Percentiles rank a stretch among this genome's conserved stretches.
These are phyloP conservation scores for Papilio polyxenes DNA, from an alignment of 1,140 invertebrate species.

Conservation along the genomic window DNA sequence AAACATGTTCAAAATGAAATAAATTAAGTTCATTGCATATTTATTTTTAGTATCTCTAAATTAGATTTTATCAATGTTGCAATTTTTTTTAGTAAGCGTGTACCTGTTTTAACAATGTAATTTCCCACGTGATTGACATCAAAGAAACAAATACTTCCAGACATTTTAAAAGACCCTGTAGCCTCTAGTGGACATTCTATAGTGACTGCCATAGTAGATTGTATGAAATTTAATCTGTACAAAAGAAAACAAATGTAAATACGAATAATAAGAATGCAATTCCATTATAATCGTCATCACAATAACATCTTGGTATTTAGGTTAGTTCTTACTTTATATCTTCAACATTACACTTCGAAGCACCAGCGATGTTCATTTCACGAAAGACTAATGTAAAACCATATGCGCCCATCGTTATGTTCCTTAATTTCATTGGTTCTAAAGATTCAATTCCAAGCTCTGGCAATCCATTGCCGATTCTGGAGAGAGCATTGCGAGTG, in stretches of 20 bases:
- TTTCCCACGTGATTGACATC: conserved; percentile 33
- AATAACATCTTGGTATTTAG: no score
- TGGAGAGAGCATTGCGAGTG: neutral
- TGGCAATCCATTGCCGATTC: conserved; percentile 13
- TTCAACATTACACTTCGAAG: neutral
- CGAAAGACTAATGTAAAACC: conserved; percentile 4
- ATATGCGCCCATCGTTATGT: conserved; percentile 1
- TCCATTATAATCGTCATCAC: no score
- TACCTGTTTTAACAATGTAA: conserved; percentile 29
- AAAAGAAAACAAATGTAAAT: neutral
- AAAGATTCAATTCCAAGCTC: conserved; percentile 2
- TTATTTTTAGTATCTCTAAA: neutral
- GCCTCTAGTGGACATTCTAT: conserved; percentile 27
- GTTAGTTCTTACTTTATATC: conserved; percentile 11
- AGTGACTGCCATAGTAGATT: neutral
- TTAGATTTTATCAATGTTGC: neutral
- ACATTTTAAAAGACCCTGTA: conserved; percentile 6
- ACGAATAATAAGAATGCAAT: no score
- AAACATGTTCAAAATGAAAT: neutral
- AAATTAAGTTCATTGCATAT: neutral
- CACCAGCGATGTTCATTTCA: neutral
- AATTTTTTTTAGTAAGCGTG: no score
- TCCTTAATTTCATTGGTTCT: conserved; percentile 30
- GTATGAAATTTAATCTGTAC: neutral
- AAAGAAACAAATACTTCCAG: conserved; percentile 24